Base-by-base conservation (phyloP, 1,140 invertebrate species). In the Trachymyrmex septentrionalis region DNA sequence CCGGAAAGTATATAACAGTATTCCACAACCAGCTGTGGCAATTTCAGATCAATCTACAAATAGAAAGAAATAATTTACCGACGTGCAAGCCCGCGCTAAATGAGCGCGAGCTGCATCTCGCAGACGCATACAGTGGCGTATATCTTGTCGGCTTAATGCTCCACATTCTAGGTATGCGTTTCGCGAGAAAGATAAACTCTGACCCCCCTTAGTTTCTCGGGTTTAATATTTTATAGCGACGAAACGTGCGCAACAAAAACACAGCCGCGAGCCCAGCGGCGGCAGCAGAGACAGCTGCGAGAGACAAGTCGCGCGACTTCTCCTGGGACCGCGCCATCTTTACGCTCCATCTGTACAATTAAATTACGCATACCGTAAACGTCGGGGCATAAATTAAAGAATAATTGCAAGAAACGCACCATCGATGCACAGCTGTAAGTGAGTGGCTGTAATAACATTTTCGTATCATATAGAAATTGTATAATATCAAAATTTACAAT, bases 321-420 rank as follows among this genome's bases (percentile, higher is more conserved):
- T 72, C 66, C 82, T 53, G 50, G 64, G 44, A 69, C 27, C 63
- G 86, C 55, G 82, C 12, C 91, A 92, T 92, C 92, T 94, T 92
- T 93, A 91, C 87, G 86, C 92, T 85, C 89, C 86, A 93, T 92
- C 92, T 92, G 86, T 84, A 93, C 92, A 94, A 93, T 94, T 92
- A 93, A 93, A 94, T 93, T 93, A 92, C 90, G 90, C 90, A 88
- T 91, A 93, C 87, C 76, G 85, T 92, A 92, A 92, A 92, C 75
- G 92, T 89, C 86, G 73, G 55, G 59, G 72, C 82, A 90, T 94
- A 94, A 93, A 92, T 94, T 92, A 90, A n/a, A 19, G 61, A 66
- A 53, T 73, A 59, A 61, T 53, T 4, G 44, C 53, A 9, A 21
- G 30, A 4, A 34, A n/a, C 71, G 34, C 61, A 12, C 9, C 64